Percentiles rank a stretch among this genome's conserved stretches.
These are phyloP conservation scores for Drosophila triauraria DNA, from an alignment of 1,140 invertebrate species.

Conservation along the genomic window DNA sequence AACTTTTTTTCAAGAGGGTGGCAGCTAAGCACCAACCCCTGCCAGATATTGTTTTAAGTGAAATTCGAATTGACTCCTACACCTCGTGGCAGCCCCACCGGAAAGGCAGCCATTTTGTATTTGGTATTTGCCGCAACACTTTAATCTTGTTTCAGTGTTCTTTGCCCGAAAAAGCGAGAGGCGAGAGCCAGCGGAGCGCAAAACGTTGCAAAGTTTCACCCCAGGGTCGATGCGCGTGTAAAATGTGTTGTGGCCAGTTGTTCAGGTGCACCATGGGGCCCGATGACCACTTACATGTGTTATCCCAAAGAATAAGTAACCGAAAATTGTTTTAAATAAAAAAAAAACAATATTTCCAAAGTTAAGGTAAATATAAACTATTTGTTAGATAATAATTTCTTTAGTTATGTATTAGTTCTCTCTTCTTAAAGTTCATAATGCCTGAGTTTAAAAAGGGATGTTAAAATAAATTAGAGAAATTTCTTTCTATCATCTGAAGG, in stretches of 20 bases:
- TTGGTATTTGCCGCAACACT: conserved; percentile 58
- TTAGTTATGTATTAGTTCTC: too few relatives aligned
- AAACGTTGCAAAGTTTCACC: conserved; percentile 50
- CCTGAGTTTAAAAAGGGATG: too few relatives aligned
- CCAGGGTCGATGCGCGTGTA: conserved; percentile 27
- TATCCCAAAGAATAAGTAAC: too few relatives aligned
- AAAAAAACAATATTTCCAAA: too few relatives aligned
- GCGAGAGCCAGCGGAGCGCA: conserved; percentile 24
- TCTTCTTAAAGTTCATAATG: too few relatives aligned
- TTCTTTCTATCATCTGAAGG: too few relatives aligned
- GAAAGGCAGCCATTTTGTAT: conserved; percentile 59
- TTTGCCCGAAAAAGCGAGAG: conserved; percentile 22
- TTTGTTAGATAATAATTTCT: too few relatives aligned
- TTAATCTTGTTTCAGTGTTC: conserved; percentile 71
- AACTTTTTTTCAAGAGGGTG: conserved; percentile 12
- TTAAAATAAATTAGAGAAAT: too few relatives aligned
- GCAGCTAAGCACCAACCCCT: neutral
- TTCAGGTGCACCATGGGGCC: neutral
- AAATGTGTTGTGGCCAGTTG: conserved; percentile 48
- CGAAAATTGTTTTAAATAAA: too few relatives aligned
- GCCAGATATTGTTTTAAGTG: conserved; percentile 57
- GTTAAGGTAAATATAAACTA: too few relatives aligned
- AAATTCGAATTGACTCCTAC: conserved; percentile 45
- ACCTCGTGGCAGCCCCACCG: neutral
- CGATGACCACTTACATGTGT: too few relatives aligned